A percentile compares a stretch with the other conserved stretches of the same genome.
These are phyloP conservation scores for Colistium nudipinnis DNA, from an alignment of 2,113 vertebrate species.

Conservation along the genomic window DNA sequence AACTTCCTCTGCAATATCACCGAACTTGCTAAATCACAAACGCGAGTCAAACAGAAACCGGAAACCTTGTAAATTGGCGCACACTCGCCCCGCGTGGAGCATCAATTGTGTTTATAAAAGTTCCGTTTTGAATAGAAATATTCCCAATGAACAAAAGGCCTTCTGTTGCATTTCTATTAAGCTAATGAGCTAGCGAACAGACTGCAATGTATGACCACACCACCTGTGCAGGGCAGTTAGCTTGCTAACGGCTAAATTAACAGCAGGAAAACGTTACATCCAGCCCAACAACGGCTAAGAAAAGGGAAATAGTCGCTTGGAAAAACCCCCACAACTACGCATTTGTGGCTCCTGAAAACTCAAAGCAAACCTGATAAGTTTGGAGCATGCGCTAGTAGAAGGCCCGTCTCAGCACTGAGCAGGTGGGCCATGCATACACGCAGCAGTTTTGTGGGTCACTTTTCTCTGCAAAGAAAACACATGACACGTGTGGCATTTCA, in stretches of 20 bases:
- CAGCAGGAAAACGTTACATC: not conserved
- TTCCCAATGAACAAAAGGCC: conserved; percentile 33
- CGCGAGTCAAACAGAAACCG: too few species aligned
- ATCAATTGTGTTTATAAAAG: not conserved
- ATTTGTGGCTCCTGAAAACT: accelerated
- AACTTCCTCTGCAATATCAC: conserved; percentile 38
- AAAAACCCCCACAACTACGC: not conserved
- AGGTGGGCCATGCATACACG: conserved; percentile 78
- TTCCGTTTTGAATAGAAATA: not conserved
- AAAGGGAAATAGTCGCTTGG: not conserved
- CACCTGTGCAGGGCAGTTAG: conserved; percentile 63
- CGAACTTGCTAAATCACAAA: not conserved
- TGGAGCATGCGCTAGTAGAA: conserved; percentile 44
- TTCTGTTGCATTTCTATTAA: conserved; percentile 51
- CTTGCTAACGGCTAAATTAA: conserved; percentile 43
- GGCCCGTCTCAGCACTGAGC: conserved; percentile 72
- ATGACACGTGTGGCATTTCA: conserved; percentile 32
- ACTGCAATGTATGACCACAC: conserved; percentile 52
- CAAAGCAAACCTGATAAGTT: not conserved
- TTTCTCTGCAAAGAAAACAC: conserved; percentile 17
- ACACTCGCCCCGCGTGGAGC: not conserved
- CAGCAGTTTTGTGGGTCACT: conserved; percentile 66
- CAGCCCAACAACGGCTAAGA: not conserved
- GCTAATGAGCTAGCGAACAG: conserved; percentile 56
- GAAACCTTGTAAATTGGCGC: not conserved